Base-by-base conservation (phyloP, 2,797 vertebrate species). In the Diceros bicornis region DNA sequence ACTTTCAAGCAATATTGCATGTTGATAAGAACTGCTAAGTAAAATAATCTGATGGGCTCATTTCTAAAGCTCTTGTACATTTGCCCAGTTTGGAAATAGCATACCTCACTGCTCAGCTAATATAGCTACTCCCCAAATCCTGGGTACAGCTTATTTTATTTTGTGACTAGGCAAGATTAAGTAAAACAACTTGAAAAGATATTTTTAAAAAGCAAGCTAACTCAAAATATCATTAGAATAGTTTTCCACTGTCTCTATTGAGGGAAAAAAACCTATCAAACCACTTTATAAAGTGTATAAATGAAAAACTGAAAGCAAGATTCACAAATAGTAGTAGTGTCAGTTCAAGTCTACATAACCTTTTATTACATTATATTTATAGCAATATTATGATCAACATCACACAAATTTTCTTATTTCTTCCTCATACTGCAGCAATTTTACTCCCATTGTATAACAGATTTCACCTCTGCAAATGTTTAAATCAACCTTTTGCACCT, bases 1-100 rank as follows among this genome's bases (percentile, higher is more conserved):
- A 32, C 57, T 87, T 71, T 83, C 75, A 97, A 96, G 78, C 18
- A 82, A 20, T 44, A 90, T 47, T 86, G 85, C 68, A 97, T 69
- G 79, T n/a, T 93, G 88, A 8, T 89, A 97, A 97, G 79, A 98
- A 29, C 10, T n/a, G 95, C 74, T 82, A 91, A 96, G 89, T 57
- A 89, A 96, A 97, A 71, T 32, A 57, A 74, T 69, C n/a, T 86
- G 64, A 88, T 0, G 62, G 94, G 90, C 74, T 82, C 84, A 89
- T 34, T 68, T 77, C 18, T 86, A 86, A 91, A 93, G 37, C 59
- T 95, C 23, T 20, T 95, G 55, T 9, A 95, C 85, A 34, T 93
- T 17, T 89, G n/a, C 81, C 92, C 64, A 59, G 68, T 84, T 96
- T 93, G 74, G 95, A 93, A 94, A 59, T 71, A 96, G 77, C 86